Percentiles rank a stretch among this genome's conserved stretches.
Conservation (phyloP, 37 sponge, comb jelly and placozoan species). For the Dysidea cf. avara region DNA sequence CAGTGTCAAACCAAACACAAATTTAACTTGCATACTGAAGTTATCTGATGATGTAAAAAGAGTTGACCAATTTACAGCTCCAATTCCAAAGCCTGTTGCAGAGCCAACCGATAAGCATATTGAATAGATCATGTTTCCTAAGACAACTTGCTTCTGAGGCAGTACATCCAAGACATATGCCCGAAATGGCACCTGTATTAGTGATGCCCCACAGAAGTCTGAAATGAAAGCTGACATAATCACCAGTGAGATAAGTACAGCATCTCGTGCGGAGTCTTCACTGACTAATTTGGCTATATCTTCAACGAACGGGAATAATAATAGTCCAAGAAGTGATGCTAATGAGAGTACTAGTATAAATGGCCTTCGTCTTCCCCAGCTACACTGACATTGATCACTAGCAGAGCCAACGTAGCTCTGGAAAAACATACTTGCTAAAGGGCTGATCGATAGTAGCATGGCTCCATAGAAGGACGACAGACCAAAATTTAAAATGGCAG, state of each 20-base stretch:
- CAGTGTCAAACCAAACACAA: slow-evolving; percentile 18
- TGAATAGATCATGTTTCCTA: slow-evolving; percentile 23
- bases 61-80: slow-evolving; percentile 18
- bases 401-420: slow-evolving; percentile 41
- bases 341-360: slow-evolving; percentile 27
- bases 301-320: slow-evolving; percentile 17
- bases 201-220: slow-evolving; percentile 27
- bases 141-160: slow-evolving; percentile 7
- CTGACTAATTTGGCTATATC: no score
- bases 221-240: not conserved
- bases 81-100: not conserved
- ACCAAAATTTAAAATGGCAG: slow-evolving; percentile 18
- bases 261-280: not conserved
- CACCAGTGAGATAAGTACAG: not conserved
- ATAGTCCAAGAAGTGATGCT: not conserved
- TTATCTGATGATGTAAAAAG: not conserved
- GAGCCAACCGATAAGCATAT: slow-evolving; percentile 1
- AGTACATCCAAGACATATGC: slow-evolving; percentile 38
- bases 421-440: slow-evolving; percentile 37
- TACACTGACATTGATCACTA: slow-evolving; percentile 29
- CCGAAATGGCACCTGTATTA: slow-evolving; percentile 25
- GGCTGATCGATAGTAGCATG: slow-evolving; percentile 31
- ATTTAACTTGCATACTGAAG: not conserved
- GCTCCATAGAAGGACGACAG: slow-evolving; percentile 10
- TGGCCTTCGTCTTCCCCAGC: slow-evolving; percentile 53